phyloP scores from a whole-genome alignment of 2,797 vertebrate species.

The Garrulus glandarius region DNA sequence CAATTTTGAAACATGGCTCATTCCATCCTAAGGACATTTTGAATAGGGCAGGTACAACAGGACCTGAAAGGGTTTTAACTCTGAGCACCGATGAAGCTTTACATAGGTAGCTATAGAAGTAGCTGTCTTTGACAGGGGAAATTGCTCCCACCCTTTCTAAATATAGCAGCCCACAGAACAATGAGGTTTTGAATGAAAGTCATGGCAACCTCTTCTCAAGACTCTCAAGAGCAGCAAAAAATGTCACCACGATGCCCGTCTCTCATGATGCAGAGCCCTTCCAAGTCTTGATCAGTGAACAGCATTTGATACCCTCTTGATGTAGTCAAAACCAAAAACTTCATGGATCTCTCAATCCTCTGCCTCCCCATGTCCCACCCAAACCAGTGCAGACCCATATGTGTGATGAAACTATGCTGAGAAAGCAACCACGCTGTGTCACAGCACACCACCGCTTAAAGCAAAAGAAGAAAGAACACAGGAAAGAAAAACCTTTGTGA shows the following conservation, averaged over 20 bases:
- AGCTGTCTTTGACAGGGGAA: not conserved
- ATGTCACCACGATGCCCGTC: rapidly evolving
- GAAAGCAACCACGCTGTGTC: not conserved
- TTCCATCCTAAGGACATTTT: not conserved
- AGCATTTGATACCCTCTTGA: not conserved
- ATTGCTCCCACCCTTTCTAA: not conserved
- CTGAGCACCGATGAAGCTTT: not conserved
- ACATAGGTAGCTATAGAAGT: not conserved
- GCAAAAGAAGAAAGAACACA: not conserved
- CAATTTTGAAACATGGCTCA: not conserved
- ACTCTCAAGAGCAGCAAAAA: not conserved
- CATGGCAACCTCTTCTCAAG: not conserved
- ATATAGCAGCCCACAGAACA: not conserved
- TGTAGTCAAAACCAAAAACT: not conserved
- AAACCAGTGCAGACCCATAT: not conserved
- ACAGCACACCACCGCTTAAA: not conserved
- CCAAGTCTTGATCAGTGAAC: rapidly evolving
- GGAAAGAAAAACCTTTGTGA: not conserved
- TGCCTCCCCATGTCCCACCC: rapidly evolving
- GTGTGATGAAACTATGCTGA: not conserved
- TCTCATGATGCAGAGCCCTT: not conserved
- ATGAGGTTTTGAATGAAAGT: not conserved
- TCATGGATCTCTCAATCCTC: not conserved
- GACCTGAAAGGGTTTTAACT: not conserved
- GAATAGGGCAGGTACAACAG: not conserved